Percentiles rank a stretch among this genome's conserved stretches.
These are phyloP conservation scores for Philantomba maxwellii DNA, from an alignment of 2,113 vertebrate genomes.

Conservation along the genomic window DNA sequence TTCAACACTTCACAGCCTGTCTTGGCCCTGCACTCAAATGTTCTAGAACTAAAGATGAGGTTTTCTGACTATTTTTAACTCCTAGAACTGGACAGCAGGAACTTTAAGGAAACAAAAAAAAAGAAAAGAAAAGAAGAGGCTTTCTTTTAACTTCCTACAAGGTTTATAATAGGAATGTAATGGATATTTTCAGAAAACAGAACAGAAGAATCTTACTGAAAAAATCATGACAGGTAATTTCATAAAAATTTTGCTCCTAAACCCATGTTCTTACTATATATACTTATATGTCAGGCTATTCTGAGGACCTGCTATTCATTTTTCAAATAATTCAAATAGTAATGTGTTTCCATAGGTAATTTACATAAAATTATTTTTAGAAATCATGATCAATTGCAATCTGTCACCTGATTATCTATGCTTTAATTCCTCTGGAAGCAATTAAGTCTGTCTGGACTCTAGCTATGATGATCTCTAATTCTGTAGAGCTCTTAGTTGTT, in stretches of 20 bases:
- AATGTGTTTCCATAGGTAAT: neutral
- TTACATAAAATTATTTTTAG: conserved; percentile 9
- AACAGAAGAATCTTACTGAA: neutral
- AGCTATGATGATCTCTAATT: neutral
- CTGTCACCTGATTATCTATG: neutral
- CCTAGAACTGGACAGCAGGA: neutral
- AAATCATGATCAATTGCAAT: conserved; percentile 14
- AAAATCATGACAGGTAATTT: neutral
- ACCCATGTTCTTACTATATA: neutral
- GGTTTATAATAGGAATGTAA: neutral
- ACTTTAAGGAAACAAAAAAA: neutral
- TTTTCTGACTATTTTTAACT: conserved; percentile 1
- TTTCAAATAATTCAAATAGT: conserved; percentile 17
- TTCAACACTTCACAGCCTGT: neutral
- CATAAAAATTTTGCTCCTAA: neutral
- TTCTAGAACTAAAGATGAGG: neutral
- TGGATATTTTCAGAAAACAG: neutral
- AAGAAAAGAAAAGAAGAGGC: neutral
- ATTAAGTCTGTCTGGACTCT: conserved; percentile 1
- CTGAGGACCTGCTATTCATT: neutral
- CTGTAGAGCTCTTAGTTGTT: neutral
- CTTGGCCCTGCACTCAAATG: neutral
- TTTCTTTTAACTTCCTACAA: neutral
- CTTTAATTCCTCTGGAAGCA: conserved; percentile 11
- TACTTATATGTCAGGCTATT: neutral